Evolutionary conservation across 1,140 invertebrate genomes (phyloP).

Genomic region (Laodelphax striatellus): DNA sequence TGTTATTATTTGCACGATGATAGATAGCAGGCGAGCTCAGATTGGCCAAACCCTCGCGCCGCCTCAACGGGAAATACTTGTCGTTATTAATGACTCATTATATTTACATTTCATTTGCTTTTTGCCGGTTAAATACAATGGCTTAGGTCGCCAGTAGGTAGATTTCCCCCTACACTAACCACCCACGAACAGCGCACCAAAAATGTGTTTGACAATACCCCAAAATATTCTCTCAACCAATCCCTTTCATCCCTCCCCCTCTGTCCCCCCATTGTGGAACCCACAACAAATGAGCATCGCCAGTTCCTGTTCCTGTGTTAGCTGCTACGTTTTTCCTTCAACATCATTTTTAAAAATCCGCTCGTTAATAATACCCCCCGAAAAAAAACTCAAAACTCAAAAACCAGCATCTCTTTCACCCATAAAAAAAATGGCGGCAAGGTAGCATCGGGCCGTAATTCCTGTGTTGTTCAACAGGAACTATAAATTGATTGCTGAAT

Average conservation of each 20-base stretch:
- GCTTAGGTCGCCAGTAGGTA: background rate
- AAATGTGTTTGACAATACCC: background rate
- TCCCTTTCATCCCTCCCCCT: background rate
- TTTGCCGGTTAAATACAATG: background rate
- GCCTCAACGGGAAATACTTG: background rate
- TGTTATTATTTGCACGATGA: background rate
- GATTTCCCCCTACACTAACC: no score
- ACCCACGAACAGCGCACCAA: background rate
- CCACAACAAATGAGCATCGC: no score
- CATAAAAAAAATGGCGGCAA: no score
- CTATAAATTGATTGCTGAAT: no score
- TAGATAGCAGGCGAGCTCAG: background rate
- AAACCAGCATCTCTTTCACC: no score
- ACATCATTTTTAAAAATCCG: no score
- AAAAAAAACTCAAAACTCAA: no score
- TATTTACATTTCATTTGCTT: constrained; percentile 4
- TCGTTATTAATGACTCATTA: constrained; percentile 3
- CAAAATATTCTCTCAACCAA: background rate
- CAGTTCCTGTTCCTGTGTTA: no score
- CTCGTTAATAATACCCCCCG: no score
- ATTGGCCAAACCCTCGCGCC: background rate
- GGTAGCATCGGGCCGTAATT: no score
- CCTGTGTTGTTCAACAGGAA: no score
- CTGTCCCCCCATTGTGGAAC: background rate
- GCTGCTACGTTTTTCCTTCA: no score